Conservation (phyloP, 1,140 invertebrate species). For the Eulimnadia texana region DNA sequence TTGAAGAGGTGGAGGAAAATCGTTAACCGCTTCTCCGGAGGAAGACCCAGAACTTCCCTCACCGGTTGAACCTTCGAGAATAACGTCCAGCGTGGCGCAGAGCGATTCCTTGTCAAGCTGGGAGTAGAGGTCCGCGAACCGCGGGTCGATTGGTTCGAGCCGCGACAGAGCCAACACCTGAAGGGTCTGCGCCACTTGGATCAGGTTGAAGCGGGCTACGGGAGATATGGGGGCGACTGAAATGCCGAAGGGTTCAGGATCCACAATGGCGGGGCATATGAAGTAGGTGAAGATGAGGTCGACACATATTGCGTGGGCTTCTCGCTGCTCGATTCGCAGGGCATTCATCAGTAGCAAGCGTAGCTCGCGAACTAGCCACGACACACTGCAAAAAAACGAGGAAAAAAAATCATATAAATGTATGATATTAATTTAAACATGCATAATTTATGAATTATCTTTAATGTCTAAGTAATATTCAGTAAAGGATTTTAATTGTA, state of each 20-base stretch:
- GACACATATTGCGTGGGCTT: conserved; percentile 63
- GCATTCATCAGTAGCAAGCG: conserved; percentile 33
- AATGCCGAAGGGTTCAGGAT: conserved; percentile 91
- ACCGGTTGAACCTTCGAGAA: background rate
- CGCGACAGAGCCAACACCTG: conserved; percentile 76
- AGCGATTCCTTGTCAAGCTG: conserved; percentile 48
- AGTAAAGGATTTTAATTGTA: background rate
- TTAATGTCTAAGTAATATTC: too few relatives aligned
- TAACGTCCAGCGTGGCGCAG: conserved; percentile 1
- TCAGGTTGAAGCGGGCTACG: conserved; percentile 80
- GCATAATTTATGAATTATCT: too few relatives aligned
- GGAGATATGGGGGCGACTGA: conserved; percentile 84
- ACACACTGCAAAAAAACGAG: conserved; percentile 28
- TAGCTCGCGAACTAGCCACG: conserved; percentile 42
- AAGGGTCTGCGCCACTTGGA: conserved; percentile 76
- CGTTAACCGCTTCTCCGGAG: background rate
- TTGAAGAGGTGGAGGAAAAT: conserved; percentile 30
- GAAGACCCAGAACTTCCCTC: background rate
- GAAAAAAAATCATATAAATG: background rate
- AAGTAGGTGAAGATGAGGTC: conserved; percentile 88
- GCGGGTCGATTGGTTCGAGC: conserved; percentile 58
- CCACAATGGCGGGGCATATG: conserved; percentile 89
- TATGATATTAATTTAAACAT: too few relatives aligned
- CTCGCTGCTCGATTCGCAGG: conserved; percentile 28
- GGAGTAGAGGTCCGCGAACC: conserved; percentile 54